Conservation (phyloP, 2,888 invertebrate genomes). For the Agrotis exclamationis region DNA sequence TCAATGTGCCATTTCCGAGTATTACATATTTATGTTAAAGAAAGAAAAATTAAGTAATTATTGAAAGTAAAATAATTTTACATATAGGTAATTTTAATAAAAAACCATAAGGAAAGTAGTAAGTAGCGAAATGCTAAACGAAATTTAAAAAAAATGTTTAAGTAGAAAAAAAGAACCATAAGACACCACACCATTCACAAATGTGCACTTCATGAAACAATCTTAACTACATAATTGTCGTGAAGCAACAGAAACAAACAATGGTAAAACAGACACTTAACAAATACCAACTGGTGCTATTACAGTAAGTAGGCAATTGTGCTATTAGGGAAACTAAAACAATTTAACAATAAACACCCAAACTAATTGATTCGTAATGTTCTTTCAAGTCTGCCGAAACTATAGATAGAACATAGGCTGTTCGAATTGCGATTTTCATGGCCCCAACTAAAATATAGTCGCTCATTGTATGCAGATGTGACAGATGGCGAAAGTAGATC, state of each 20-base stretch:
- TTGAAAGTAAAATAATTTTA: no score
- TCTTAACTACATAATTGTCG: neutral
- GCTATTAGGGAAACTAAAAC: slow-evolving; percentile 49
- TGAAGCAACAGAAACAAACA: slow-evolving; percentile 28
- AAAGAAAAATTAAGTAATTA: no score
- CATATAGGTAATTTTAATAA: no score
- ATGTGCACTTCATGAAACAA: neutral
- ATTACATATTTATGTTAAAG: no score
- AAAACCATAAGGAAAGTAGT: no score
- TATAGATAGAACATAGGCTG: slow-evolving; percentile 8
- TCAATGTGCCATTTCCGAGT: no score
- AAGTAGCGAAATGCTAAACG: no score
- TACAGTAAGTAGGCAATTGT: slow-evolving; percentile 48
- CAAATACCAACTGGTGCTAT: slow-evolving; percentile 16
- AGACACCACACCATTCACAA: neutral
- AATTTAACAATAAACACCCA: slow-evolving; percentile 43
- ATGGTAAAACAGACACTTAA: slow-evolving; percentile 23
- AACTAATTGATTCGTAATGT: slow-evolving; percentile 52
- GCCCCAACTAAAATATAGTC: slow-evolving; percentile 64
- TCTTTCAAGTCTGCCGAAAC: slow-evolving; percentile 35
- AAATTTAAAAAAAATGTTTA: no score
- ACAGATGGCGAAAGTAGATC: slow-evolving; percentile 86
- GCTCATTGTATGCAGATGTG: slow-evolving; percentile 87
- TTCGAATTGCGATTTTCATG: slow-evolving; percentile 61
- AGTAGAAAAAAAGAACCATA: no score